phyloP scores from a whole-genome alignment of 2,888 invertebrate genomes.

The Amblyjoppa proteus region DNA sequence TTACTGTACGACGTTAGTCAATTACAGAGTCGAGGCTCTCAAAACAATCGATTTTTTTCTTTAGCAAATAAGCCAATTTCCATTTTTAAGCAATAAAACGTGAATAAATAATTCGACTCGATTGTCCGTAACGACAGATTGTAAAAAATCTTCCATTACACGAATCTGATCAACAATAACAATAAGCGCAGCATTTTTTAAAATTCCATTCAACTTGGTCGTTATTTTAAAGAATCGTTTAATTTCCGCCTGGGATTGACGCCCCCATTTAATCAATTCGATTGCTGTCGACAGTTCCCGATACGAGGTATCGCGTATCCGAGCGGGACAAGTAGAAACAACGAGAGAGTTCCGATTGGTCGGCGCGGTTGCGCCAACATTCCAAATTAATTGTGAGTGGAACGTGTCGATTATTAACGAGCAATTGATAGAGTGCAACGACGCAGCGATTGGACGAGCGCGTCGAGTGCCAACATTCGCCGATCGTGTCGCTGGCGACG shows the following conservation, averaged over 20 bases:
- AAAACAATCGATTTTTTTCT: neutral
- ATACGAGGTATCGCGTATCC: neutral
- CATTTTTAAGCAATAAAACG: no score
- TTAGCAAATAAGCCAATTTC: no score
- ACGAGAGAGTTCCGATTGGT: neutral
- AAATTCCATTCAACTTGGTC: no score
- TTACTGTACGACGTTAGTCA: neutral
- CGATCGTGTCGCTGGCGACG: conserved; percentile 8
- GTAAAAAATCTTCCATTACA: no score
- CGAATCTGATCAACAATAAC: no score
- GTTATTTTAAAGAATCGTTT: no score
- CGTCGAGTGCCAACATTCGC: neutral
- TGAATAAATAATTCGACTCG: no score
- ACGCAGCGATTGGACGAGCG: neutral
- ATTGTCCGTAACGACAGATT: no score
- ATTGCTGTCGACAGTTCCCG: neutral
- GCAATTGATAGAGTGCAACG: conserved; percentile 34
- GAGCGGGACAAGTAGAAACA: neutral
- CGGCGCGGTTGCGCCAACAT: conserved; percentile 17
- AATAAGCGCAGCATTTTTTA: no score
- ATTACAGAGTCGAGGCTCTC: neutral
- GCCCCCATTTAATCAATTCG: neutral
- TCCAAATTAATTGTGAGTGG: conserved; percentile 32
- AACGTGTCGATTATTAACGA: conserved; percentile 28
- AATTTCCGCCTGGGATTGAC: neutral